Conservation (phyloP, 2,888 invertebrate genomes). For the Plebejus argus region DNA sequence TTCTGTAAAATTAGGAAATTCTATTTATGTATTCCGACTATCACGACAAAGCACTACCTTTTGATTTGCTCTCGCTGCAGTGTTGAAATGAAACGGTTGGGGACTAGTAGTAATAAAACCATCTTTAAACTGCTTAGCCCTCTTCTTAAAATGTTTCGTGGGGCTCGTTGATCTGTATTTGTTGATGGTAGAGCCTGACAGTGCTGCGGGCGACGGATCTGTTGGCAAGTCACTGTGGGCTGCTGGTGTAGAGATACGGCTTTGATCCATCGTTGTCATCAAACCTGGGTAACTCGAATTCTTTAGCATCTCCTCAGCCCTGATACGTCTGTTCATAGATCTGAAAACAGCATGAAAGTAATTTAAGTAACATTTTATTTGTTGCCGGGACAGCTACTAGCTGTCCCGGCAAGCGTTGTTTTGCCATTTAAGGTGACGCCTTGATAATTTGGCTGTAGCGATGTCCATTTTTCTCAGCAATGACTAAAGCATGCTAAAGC, state of each 20-base stretch:
- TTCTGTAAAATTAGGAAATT: not conserved
- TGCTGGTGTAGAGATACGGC: constrained; percentile 69
- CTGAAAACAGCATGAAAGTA: constrained; percentile 52
- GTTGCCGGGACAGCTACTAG: no score
- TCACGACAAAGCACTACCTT: constrained; percentile 59
- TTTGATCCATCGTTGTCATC: constrained; percentile 84
- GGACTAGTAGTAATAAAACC: constrained; percentile 79
- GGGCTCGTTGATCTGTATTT: constrained; percentile 61
- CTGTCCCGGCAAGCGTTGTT: no score
- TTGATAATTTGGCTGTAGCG: no score
- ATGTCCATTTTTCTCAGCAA: no score
- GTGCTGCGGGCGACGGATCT: constrained; percentile 66
- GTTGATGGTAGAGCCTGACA: constrained; percentile 61
- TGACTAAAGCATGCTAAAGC: no score
- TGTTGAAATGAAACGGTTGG: constrained; percentile 76
- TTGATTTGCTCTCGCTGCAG: constrained; percentile 72
- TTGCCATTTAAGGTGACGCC: no score
- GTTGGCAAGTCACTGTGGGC: constrained; percentile 74
- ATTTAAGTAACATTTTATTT: no score
- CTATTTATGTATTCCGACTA: constrained; percentile 50
- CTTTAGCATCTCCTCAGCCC: constrained; percentile 85
- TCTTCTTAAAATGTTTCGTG: constrained; percentile 55
- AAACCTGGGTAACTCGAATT: constrained; percentile 84
- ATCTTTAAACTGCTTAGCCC: constrained; percentile 57
- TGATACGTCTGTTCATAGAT: constrained; percentile 83